Conservation (phyloP, 1,140 invertebrate genomes). For the Archegozetes longisetosus region DNA sequence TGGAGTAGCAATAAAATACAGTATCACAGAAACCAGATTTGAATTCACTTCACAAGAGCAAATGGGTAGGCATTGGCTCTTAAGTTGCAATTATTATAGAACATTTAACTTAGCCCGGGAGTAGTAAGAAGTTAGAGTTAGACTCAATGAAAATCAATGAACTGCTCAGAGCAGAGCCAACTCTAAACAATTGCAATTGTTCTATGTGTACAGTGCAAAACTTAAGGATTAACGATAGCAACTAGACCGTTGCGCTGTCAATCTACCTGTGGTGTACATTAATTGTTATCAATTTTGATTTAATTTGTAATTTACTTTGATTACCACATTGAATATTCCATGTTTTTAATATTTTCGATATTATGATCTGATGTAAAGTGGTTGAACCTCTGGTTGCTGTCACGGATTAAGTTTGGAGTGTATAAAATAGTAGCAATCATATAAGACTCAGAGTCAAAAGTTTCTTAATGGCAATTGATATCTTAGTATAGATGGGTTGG, state of each 20-base stretch:
- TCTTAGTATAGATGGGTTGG: neutral
- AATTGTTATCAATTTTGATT: too few species aligned
- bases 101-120: neutral
- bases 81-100: neutral
- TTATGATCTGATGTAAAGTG: too few species aligned
- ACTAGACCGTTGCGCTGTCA: too few species aligned
- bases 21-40: neutral
- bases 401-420: too few species aligned
- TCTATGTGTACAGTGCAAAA: neutral
- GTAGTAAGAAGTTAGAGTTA: neutral
- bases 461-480: neutral
- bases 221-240: too few species aligned
- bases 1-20: neutral
- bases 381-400: too few species aligned
- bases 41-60: neutral
- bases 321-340: too few species aligned
- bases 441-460: neutral
- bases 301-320: too few species aligned
- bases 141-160: neutral
- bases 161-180: neutral
- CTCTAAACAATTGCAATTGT: neutral
- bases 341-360: too few species aligned
- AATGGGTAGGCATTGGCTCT: neutral
- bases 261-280: too few species aligned
- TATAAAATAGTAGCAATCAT: neutral